Evolutionary conservation across 2,888 invertebrate genomes (phyloP), one percentile per base, ranked within the genome.

Genomic region (Ectemnius cavifrons): DNA sequence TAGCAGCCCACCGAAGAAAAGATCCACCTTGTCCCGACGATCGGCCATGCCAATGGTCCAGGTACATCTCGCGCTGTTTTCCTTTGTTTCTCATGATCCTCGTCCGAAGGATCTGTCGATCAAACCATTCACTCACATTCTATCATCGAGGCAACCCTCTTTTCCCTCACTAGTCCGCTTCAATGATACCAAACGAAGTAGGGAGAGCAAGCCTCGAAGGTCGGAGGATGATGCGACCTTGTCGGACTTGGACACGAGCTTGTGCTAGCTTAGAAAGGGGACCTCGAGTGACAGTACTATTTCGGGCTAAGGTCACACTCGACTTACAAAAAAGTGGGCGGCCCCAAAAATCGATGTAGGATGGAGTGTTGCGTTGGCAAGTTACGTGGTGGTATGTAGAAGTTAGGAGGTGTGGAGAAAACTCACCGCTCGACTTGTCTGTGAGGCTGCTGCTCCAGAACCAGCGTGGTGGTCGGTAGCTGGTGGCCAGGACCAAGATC

Each of bases 1-100:
- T 96, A 96, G 72, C 93, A 92, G 14, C 93, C 92, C 65, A 93
- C 84, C 83, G 92, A 93, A 83, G 94, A 93, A 89, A 95, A 96
- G 65, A 96, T 93, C 97, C 97, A 97, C 67, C 95, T 92, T 4
- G 97, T 96, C 4, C 97, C 97, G 37, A 97, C 86, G 49, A 96
- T 91, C 0, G 97, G 97, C 57, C 97, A 85, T 0, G 94, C 89
- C 8, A 93, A 91, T 0, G 97, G 97, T 0, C 97, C 97, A 0
- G 97, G 97, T 57, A 97, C 93, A 60, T 92, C 90, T 49, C 86
- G 79, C 1, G 83, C 85, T 2, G 88, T 86, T 63, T 75, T 82
- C 47, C 75, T 80, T 45, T 79, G 84, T 67, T 74, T 84, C 28
- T 73, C 75, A 5, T 77, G 45, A 23, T 63, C 63, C 45, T 52